Conservation (phyloP, 2,797 vertebrate genomes). For the Cottoperca gobio region DNA sequence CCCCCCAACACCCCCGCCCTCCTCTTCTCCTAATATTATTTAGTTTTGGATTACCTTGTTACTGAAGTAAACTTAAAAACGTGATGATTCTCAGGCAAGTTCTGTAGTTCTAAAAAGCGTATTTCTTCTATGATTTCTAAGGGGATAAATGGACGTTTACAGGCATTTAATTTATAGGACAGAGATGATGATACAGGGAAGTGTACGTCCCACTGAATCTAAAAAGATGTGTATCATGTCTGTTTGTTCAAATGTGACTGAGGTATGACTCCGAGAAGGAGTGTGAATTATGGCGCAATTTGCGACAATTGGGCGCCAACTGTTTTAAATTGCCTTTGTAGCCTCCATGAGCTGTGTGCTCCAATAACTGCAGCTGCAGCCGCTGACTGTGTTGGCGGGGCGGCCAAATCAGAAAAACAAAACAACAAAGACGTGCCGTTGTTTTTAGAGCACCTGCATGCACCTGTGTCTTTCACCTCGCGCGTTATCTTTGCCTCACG, state of each 20-base stretch:
- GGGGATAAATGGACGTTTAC: not conserved
- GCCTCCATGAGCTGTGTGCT: not conserved
- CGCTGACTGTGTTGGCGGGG: not conserved
- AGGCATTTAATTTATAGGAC: not conserved
- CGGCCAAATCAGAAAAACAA: not conserved
- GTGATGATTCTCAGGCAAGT: not conserved
- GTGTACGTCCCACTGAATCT: not conserved
- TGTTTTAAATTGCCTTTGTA: not conserved
- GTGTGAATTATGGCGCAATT: not conserved
- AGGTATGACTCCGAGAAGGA: not conserved
- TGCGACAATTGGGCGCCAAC: not conserved
- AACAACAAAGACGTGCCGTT: not conserved
- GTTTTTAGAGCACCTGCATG: not conserved
- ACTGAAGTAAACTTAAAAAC: not conserved
- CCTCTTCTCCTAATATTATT: not conserved
- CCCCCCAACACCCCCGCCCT: not conserved
- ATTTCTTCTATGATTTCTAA: too few species aligned
- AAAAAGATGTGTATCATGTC: not conserved
- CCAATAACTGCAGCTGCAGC: not conserved
- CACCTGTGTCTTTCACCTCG: not conserved
- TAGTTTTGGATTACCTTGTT: not conserved
- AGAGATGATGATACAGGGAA: not conserved
- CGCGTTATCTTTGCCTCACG: too few species aligned
- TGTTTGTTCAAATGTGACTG: not conserved
- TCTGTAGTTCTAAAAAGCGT: constrained; percentile 3